These are phyloP conservation scores for Passer domesticus DNA, from an alignment of 2,113 vertebrate species.

Conservation along the genomic window DNA sequence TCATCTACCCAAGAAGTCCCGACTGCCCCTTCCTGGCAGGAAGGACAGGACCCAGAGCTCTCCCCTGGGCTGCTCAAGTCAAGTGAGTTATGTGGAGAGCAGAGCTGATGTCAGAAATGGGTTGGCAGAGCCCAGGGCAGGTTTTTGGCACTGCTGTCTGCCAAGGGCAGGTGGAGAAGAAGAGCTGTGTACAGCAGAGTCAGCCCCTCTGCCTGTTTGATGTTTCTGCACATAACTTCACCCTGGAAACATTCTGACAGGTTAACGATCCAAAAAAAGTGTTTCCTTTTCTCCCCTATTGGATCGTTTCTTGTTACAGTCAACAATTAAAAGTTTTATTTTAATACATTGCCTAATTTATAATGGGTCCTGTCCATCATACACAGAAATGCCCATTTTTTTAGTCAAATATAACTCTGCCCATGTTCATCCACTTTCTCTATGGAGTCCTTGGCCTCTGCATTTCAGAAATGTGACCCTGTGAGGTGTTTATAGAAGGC, in stretches of 20 bases:
- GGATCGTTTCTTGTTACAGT: not conserved
- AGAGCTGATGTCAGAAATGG: not conserved
- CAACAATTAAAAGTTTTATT: not conserved
- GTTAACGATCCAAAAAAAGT: not conserved
- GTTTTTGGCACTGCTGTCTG: not conserved
- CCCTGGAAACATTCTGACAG: not conserved
- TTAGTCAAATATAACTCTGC: not conserved
- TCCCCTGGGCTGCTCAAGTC: not conserved
- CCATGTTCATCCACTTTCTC: not conserved
- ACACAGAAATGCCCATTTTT: not conserved
- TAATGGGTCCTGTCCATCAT: not conserved
- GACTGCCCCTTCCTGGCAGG: not conserved
- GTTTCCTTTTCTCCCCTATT: not conserved
- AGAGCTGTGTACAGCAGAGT: not conserved
- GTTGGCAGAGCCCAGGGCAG: not conserved
- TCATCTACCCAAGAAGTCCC: not conserved
- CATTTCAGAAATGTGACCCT: constrained; percentile 38
- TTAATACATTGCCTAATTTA: not conserved
- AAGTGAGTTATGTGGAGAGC: not conserved
- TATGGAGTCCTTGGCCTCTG: not conserved
- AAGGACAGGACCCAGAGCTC: not conserved
- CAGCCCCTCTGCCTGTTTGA: not conserved
- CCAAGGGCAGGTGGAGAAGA: constrained; percentile 33
- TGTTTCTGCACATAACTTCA: not conserved
- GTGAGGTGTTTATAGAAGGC: constrained; percentile 57